Conservation (phyloP, 2,888 invertebrate genomes). For the Hyposoter didymator region DNA sequence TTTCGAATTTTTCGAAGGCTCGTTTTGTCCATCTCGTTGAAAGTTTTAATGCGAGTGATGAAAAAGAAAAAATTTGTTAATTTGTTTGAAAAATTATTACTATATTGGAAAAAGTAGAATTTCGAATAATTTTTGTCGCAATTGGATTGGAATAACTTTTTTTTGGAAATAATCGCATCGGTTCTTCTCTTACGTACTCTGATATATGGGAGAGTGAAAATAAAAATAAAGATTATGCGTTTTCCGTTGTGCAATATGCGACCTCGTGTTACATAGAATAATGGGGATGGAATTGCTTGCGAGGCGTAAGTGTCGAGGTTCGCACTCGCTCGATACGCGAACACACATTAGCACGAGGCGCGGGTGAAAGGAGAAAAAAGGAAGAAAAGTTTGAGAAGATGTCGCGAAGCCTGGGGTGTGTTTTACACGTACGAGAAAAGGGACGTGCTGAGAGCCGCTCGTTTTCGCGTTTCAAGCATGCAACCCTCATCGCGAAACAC, state of each 20-base stretch:
- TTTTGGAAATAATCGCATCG: too few relatives aligned
- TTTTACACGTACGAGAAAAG: conserved; percentile 13
- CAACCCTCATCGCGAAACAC: conserved; percentile 54
- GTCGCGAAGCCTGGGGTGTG: conserved; percentile 27
- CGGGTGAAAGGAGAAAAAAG: conserved; percentile 10
- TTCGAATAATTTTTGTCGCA: too few relatives aligned
- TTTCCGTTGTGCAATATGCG: too few relatives aligned
- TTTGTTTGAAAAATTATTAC: too few relatives aligned
- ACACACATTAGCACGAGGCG: not conserved
- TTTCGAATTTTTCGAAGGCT: too few relatives aligned
- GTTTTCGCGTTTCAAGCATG: conserved; percentile 50
- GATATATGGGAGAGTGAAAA: too few relatives aligned
- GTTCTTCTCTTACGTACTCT: too few relatives aligned
- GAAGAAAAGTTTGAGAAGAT: conserved; percentile 34
- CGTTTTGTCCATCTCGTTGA: too few relatives aligned
- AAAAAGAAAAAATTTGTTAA: not conserved
- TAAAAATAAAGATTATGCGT: too few relatives aligned
- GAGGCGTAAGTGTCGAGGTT: conserved; percentile 79
- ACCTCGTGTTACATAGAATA: not conserved
- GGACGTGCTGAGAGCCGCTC: conserved; percentile 45
- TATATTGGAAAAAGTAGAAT: too few relatives aligned
- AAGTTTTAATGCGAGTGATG: not conserved
- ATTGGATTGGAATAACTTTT: too few relatives aligned
- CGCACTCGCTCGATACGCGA: conserved; percentile 73
- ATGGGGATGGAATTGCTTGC: conserved; percentile 38